Conservation (phyloP, 2,797 vertebrate species). For the Scleropages formosus region DNA sequence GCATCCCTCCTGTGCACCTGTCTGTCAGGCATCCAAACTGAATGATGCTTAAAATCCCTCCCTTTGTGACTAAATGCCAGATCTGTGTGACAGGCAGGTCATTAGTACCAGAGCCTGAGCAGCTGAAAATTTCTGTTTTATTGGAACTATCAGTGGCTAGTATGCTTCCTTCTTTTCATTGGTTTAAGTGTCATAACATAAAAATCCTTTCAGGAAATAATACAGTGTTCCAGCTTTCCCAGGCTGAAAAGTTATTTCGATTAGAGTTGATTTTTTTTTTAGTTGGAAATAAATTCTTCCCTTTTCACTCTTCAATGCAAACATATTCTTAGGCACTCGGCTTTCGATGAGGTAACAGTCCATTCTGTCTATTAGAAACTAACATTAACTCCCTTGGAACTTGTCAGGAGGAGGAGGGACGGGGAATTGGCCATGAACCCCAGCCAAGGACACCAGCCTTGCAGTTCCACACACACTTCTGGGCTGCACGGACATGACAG, state of each 20-base stretch:
- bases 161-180: neutral
- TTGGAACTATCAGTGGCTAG: slow-evolving; percentile 6
- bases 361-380: neutral
- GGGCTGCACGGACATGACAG: neutral
- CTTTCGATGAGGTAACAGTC: neutral
- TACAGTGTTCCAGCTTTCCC: neutral
- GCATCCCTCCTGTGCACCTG: neutral
- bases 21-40: neutral
- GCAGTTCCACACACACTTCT: slow-evolving; percentile 2
- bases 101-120: slow-evolving; percentile 2
- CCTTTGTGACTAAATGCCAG: neutral
- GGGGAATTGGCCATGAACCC: neutral
- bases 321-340: neutral
- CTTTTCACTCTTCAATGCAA: neutral
- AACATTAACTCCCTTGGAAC: neutral
- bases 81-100: neutral
- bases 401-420: neutral
- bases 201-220: neutral
- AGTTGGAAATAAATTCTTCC: neutral
- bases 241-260: neutral
- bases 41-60: neutral
- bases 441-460: neutral
- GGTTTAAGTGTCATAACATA: neutral
- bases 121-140: neutral
- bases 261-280: neutral